Percentiles rank a stretch among this genome's conserved stretches.
These are phyloP conservation scores for Elephantulus edwardii DNA, from an alignment of 2,113 vertebrate genomes.

Conservation along the genomic window DNA sequence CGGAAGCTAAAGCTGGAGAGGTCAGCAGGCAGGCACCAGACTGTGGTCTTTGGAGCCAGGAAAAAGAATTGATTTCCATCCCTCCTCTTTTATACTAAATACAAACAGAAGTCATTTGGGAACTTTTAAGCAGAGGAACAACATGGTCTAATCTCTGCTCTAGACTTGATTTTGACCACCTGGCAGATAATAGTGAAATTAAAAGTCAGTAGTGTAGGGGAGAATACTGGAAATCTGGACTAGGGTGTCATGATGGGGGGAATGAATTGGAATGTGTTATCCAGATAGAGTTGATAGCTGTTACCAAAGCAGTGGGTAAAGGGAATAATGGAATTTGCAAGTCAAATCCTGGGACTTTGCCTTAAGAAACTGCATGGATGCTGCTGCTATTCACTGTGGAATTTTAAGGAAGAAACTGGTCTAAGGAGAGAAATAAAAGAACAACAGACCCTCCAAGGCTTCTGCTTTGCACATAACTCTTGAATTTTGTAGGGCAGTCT, in stretches of 20 bases:
- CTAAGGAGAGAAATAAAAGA: background rate
- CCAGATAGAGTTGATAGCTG: background rate
- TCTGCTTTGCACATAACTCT: background rate
- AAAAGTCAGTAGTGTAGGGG: background rate
- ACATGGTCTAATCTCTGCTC: background rate
- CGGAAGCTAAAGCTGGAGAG: background rate
- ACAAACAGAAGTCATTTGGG: background rate
- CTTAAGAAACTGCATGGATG: background rate
- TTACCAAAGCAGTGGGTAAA: background rate
- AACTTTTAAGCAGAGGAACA: slow-evolving; percentile 20
- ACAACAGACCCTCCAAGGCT: background rate
- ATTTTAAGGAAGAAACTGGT: background rate
- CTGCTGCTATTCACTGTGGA: background rate
- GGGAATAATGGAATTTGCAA: background rate
- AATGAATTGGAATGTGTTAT: background rate
- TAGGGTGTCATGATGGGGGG: background rate
- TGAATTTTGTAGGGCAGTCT: background rate
- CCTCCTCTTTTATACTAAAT: background rate
- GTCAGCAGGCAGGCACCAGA: background rate
- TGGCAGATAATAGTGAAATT: background rate
- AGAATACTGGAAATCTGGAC: background rate
- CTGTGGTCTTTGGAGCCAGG: background rate
- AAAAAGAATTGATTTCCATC: background rate
- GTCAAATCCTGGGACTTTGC: background rate
- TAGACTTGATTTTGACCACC: background rate